A percentile compares a stretch with the other conserved stretches of the same genome.
Evolutionary conservation across 2,797 vertebrate species (phyloP).

Genomic region (Acropternis orthonyx): DNA sequence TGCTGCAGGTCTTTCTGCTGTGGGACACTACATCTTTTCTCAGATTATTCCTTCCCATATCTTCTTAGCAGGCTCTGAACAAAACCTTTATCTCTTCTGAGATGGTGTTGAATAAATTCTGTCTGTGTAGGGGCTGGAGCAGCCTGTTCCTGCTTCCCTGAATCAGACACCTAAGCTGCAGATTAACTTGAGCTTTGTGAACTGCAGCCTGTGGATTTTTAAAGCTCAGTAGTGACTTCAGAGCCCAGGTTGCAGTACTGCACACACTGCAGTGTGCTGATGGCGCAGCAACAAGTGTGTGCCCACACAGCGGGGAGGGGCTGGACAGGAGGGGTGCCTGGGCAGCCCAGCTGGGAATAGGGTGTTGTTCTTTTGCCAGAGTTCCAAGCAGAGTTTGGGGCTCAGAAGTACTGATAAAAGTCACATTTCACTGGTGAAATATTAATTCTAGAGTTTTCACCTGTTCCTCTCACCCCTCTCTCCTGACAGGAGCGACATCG

Average conservation of each 20-base stretch:
- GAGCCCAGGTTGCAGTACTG: neutral
- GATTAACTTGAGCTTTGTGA: neutral
- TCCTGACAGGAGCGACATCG: neutral
- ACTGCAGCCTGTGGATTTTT: neutral
- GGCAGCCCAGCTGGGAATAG: accelerated
- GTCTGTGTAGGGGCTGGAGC: neutral
- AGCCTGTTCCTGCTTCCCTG: neutral
- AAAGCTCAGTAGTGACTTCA: accelerated
- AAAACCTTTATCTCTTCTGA: neutral
- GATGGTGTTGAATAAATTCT: neutral
- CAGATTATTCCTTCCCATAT: neutral
- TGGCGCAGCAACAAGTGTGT: accelerated
- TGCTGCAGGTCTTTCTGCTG: neutral
- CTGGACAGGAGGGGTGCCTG: neutral
- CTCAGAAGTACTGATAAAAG: neutral
- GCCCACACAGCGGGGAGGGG: accelerated
- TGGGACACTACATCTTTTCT: neutral
- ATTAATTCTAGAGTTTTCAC: neutral
- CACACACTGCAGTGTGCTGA: accelerated
- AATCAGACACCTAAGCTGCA: neutral
- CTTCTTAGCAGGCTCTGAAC: neutral
- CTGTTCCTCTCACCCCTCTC: neutral
- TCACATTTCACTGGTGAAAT: neutral
- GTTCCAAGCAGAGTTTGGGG: neutral
- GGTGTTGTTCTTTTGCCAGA: accelerated